phyloP scores from a whole-genome alignment of 2,113 vertebrate species.

The Ovis canadensis region DNA sequence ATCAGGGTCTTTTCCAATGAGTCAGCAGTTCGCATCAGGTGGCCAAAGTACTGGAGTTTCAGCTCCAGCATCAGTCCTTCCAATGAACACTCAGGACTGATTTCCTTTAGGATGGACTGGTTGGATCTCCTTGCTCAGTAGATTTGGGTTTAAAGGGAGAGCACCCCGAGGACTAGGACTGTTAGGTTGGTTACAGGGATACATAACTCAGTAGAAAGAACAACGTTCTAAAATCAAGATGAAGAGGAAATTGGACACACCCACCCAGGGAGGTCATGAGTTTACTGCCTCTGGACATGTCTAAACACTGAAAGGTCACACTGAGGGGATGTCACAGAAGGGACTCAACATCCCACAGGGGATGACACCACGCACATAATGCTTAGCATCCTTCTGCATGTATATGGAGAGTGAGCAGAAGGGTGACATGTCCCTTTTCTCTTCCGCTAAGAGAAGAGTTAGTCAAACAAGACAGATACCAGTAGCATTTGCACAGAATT shows the following conservation, averaged over 20 bases:
- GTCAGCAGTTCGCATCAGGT: accelerated
- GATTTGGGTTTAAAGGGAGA: neutral
- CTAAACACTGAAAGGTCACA: neutral
- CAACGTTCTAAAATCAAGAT: neutral
- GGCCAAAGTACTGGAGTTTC: neutral
- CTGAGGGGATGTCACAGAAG: neutral
- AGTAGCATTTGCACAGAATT: neutral
- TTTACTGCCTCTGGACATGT: neutral
- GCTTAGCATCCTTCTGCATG: neutral
- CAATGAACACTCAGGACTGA: neutral
- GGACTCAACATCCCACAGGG: neutral
- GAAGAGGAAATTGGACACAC: neutral
- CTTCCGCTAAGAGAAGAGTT: neutral
- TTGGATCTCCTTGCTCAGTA: neutral
- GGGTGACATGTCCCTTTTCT: neutral
- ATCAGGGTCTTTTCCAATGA: neutral
- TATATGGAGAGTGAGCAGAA: neutral
- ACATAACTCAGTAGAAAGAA: neutral
- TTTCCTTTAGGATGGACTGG: neutral
- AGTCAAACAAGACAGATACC: neutral
- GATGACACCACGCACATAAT: neutral
- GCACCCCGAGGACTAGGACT: neutral
- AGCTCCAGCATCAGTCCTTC: neutral
- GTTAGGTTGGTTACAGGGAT: neutral
- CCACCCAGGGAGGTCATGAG: neutral